Conservation (phyloP, 2,113 vertebrate species). For the Proterorhinus semilunaris region DNA sequence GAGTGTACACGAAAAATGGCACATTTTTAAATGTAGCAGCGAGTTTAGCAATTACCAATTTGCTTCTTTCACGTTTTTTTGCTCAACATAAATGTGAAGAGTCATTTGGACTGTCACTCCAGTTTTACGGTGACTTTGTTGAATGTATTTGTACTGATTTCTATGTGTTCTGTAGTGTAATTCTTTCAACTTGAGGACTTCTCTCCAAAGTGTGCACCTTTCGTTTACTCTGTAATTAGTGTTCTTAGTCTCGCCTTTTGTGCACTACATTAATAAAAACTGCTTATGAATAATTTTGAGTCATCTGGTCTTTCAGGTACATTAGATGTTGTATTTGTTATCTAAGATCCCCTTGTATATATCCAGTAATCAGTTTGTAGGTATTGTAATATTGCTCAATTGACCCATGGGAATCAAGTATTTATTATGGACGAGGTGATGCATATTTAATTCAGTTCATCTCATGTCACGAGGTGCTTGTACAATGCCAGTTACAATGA, state of each 20-base stretch:
- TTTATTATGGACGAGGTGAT: too few relatives aligned
- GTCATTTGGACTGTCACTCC: slow-evolving; percentile 20
- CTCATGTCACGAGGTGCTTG: slow-evolving; percentile 5
- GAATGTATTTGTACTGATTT: slow-evolving; percentile 60
- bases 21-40: slow-evolving; percentile 57
- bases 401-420: too few relatives aligned
- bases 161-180: slow-evolving; percentile 31
- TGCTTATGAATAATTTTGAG: slow-evolving; percentile 35
- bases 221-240: slow-evolving; percentile 49
- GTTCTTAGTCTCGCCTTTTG: slow-evolving; percentile 64
- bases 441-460: too few relatives aligned
- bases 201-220: slow-evolving; percentile 23
- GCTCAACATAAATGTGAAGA: slow-evolving; percentile 18
- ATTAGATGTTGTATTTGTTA: too few relatives aligned
- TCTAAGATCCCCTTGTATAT: too few relatives aligned
- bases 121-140: slow-evolving; percentile 32
- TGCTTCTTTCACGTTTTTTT: slow-evolving; percentile 12
- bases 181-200: slow-evolving; percentile 34
- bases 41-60: slow-evolving; percentile 41
- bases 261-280: slow-evolving; percentile 63
- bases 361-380: too few relatives aligned
- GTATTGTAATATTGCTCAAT: too few relatives aligned
- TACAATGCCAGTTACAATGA: slow-evolving; percentile 25
- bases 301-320: not conserved
- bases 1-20: slow-evolving; percentile 17